phyloP scores from a whole-genome alignment of 2,113 vertebrate species.

The Hydropotes inermis region DNA sequence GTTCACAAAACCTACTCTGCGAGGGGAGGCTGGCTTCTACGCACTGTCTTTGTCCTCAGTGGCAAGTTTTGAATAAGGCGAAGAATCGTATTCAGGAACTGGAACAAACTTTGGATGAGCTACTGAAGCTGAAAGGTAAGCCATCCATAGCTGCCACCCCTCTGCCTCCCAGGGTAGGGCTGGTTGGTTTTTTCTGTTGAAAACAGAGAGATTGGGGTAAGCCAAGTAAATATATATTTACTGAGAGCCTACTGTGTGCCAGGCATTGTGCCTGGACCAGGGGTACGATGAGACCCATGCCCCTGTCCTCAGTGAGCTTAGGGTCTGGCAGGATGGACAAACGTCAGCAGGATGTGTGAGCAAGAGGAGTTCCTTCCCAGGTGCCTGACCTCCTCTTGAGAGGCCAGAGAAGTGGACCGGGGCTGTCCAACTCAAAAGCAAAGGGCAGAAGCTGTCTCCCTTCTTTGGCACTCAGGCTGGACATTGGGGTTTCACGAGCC shows the following conservation, averaged over 20 bases:
- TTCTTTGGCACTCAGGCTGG: neutral
- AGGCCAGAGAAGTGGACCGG: neutral
- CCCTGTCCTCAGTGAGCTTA: neutral
- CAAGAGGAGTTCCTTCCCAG: neutral
- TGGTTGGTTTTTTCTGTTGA: neutral
- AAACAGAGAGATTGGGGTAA: neutral
- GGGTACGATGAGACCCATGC: rapidly evolving
- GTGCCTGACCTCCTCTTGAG: neutral
- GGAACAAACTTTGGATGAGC: conserved; percentile 82
- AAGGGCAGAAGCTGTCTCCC: neutral
- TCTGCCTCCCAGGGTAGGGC: neutral
- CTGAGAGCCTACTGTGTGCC: neutral
- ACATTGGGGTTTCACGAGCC: neutral
- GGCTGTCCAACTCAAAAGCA: neutral
- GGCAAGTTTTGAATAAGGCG: conserved; percentile 86
- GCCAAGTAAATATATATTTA: neutral
- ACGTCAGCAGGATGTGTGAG: neutral
- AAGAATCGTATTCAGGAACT: conserved; percentile 84
- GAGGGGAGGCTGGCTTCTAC: neutral
- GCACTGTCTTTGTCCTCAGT: conserved; percentile 81
- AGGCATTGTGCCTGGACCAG: neutral
- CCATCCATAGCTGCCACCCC: too few species aligned
- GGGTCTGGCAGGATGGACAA: neutral
- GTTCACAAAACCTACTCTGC: neutral
- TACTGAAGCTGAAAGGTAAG: conserved; percentile 87